These are phyloP conservation scores for Ceuthmochares aereus DNA, from an alignment of 2,113 vertebrate species.

Conservation along the genomic window DNA sequence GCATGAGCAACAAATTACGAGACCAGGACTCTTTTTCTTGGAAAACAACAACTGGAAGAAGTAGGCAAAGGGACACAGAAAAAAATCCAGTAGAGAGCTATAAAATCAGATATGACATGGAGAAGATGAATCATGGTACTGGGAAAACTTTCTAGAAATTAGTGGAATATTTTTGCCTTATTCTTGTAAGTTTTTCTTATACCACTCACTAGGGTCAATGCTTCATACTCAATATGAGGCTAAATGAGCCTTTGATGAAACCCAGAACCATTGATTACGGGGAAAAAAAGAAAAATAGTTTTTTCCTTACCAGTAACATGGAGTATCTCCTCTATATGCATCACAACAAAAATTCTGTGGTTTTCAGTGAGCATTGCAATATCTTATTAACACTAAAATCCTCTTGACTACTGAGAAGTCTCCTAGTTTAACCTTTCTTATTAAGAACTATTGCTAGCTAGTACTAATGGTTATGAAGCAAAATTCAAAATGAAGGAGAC, in stretches of 20 bases:
- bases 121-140: not conserved
- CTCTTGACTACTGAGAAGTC: not conserved
- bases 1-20: not conserved
- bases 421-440: not conserved
- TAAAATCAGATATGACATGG: not conserved
- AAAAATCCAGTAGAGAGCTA: not conserved
- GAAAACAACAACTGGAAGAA: not conserved
- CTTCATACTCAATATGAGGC: rapidly evolving
- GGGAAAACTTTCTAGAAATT: not conserved
- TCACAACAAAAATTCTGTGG: not conserved
- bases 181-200: not conserved
- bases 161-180: not conserved
- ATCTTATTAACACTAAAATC: not conserved
- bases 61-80: not conserved
- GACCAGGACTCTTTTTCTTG: not conserved
- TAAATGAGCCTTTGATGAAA: not conserved
- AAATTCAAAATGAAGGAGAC: not conserved
- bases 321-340: not conserved
- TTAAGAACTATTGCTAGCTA: not conserved
- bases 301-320: no score
- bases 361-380: not conserved
- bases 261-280: rapidly evolving
- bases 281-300: not conserved
- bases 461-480: not conserved
- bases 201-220: not conserved